A percentile compares a stretch with the other conserved stretches of the same genome.
Evolutionary conservation across 64 coral and sea anemone species (phyloP).

Genomic region (Pocillopora verrucosa): DNA sequence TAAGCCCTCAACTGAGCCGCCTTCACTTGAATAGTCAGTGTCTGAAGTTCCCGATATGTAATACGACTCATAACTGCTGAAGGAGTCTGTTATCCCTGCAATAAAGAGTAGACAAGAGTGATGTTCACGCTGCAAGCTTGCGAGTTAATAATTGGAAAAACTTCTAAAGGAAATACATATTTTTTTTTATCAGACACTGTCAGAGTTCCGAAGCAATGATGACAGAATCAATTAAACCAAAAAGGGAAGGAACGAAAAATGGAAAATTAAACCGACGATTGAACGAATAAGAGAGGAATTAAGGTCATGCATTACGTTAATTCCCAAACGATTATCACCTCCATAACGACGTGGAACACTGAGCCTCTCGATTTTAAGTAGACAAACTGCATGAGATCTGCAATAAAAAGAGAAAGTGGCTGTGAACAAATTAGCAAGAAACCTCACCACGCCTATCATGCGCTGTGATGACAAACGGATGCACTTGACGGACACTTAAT

Average conservation of each 20-base stretch:
- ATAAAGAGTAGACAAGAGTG: background rate
- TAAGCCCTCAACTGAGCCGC: slow-evolving; percentile 15
- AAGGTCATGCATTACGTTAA: background rate
- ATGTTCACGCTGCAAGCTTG: background rate
- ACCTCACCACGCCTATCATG: background rate
- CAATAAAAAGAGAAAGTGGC: background rate
- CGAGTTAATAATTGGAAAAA: no score
- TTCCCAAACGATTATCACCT: slow-evolving; percentile 19
- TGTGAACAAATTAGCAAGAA: background rate
- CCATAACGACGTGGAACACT: slow-evolving; percentile 55
- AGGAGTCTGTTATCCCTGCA: slow-evolving; percentile 31
- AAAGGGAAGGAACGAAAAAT: background rate
- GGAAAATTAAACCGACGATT: background rate
- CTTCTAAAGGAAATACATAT: no score
- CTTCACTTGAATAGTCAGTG: slow-evolving; percentile 21
- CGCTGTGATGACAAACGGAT: no score
- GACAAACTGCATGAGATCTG: slow-evolving; percentile 67
- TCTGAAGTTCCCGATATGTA: slow-evolving; percentile 36
- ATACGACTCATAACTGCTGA: slow-evolving; percentile 36
- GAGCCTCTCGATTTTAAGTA: slow-evolving; percentile 56
- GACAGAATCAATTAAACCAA: background rate
- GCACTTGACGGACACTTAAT: no score
- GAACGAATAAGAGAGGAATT: background rate
- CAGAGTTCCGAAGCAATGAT: no score
- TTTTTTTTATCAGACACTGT: no score